Percentiles rank a stretch among this genome's conserved stretches.
phyloP scores from a whole-genome alignment of 1,140 invertebrate species.

The Eulimnadia texana region DNA sequence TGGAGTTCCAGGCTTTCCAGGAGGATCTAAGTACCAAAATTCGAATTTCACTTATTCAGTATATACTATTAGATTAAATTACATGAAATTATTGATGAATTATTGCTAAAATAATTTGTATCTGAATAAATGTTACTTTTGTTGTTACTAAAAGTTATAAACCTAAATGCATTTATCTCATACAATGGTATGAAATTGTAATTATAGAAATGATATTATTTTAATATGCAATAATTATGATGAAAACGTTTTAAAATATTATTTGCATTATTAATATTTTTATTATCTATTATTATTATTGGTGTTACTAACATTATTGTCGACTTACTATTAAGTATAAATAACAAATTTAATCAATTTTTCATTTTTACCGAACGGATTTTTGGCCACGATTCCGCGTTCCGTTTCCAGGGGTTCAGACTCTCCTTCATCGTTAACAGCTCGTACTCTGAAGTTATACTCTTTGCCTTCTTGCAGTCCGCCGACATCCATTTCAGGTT shows the following conservation, averaged over 20 bases:
- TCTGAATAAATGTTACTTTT: background rate
- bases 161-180: too few relatives aligned
- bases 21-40: constrained; percentile 51
- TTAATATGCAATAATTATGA: too few relatives aligned
- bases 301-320: too few relatives aligned
- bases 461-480: constrained; percentile 85
- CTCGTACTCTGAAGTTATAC: constrained; percentile 92
- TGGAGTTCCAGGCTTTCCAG: constrained; percentile 75
- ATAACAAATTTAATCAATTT: constrained; percentile 12
- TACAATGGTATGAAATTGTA: too few relatives aligned
- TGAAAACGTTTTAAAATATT: too few relatives aligned
- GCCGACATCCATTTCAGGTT: constrained; percentile 78
- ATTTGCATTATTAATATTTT: too few relatives aligned
- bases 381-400: constrained; percentile 70
- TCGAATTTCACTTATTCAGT: too few relatives aligned
- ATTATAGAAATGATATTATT: too few relatives aligned
- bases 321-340: background rate
- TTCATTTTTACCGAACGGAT: constrained; percentile 62
- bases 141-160: background rate
- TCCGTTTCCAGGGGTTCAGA: constrained; percentile 87
- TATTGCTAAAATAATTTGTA: background rate
- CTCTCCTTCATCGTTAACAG: constrained; percentile 95
- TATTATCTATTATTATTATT: too few relatives aligned
- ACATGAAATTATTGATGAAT: too few relatives aligned
- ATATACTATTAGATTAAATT: too few relatives aligned